These are phyloP conservation scores for Dicyrtoma fusca DNA, from an alignment of 2,888 invertebrate species.

Conservation along the genomic window DNA sequence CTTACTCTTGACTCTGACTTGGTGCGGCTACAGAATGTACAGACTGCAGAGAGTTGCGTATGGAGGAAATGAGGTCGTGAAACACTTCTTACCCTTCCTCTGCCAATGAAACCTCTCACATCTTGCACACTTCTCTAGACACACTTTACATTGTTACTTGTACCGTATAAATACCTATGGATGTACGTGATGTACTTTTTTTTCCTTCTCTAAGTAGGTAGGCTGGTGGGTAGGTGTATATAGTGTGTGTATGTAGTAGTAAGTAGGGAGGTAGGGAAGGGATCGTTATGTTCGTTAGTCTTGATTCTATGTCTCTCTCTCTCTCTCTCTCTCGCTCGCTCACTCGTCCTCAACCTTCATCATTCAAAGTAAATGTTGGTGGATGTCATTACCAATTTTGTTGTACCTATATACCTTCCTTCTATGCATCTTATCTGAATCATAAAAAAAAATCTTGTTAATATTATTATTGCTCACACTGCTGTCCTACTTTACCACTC, in stretches of 20 bases:
- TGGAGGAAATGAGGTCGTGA: slow-evolving; percentile 53
- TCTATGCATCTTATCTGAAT: slow-evolving; percentile 9
- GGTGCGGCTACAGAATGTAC: too few species aligned
- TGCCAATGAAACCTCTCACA: neutral
- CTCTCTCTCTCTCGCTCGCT: slow-evolving; percentile 29
- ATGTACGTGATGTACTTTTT: too few species aligned
- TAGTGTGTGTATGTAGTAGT: too few species aligned
- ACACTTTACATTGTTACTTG: slow-evolving; percentile 37
- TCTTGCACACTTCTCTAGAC: slow-evolving; percentile 27
- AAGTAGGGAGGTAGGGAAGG: too few species aligned
- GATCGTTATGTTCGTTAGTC: slow-evolving; percentile 29
- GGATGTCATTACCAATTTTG: slow-evolving; percentile 4
- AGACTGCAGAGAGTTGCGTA: neutral
- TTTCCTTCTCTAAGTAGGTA: too few species aligned
- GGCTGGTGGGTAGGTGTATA: too few species aligned
- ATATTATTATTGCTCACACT: neutral
- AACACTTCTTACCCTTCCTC: slow-evolving; percentile 51
- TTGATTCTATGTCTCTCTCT: slow-evolving; percentile 38
- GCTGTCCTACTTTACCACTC: slow-evolving; percentile 28
- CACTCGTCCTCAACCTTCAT: slow-evolving; percentile 54
- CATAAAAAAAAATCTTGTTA: slow-evolving; percentile 17
- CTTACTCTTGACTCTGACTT: neutral
- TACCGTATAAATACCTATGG: too few species aligned
- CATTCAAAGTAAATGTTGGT: slow-evolving; percentile 12
- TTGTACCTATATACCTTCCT: slow-evolving; percentile 18